Evolutionary conservation across 2,888 invertebrate species (phyloP), one percentile per base, ranked within the genome.

Genomic region (Leuctra nigra): DNA sequence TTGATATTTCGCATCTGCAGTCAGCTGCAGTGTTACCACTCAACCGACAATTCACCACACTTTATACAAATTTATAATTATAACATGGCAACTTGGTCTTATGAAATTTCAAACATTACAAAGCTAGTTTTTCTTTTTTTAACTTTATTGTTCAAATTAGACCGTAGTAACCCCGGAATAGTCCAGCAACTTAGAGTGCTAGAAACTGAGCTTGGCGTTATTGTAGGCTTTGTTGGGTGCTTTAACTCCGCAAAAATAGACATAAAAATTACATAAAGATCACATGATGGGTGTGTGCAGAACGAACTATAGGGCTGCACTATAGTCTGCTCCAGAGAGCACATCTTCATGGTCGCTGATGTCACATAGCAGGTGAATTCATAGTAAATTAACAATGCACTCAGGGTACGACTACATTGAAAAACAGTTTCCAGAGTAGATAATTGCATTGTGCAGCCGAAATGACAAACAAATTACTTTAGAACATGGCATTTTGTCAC

Each of bases 71-170:
- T 60, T 58, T 61, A 52, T 50, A 50, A 50, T 47, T 56, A 58
- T 56, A 44, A 54, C 59, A 58, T 54, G 56, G 55, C 58, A 53
- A 53, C 52, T 57, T 50, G 54, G 57, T 59, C 57, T 61, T 41
- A 44, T 35, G 29, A 38, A 58, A 55, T 50, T 57, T 55, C 57
- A 56, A 48, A 48, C 56, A 58, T 58, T 61, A 61, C 61, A 61
- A 61, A 61, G 61, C 59, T 61, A 61, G n/a, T n/a, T n/a, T n/a
- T n/a, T n/a, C n/a, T n/a, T n/a, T n/a, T n/a, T n/a, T n/a, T n/a
- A n/a, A n/a, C n/a, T 54, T 58, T 54, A 61, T 55, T 59, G 54
- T 59, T 61, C 59, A 61, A 61, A 61, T 61, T 60, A 61, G 61
- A 61, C 59, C 59, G 58, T 61, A 61, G 59, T 61, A 61, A 61